Evolutionary conservation across 2,888 invertebrate genomes (phyloP).

Genomic region (Hirtodrosophila alboralis): DNA sequence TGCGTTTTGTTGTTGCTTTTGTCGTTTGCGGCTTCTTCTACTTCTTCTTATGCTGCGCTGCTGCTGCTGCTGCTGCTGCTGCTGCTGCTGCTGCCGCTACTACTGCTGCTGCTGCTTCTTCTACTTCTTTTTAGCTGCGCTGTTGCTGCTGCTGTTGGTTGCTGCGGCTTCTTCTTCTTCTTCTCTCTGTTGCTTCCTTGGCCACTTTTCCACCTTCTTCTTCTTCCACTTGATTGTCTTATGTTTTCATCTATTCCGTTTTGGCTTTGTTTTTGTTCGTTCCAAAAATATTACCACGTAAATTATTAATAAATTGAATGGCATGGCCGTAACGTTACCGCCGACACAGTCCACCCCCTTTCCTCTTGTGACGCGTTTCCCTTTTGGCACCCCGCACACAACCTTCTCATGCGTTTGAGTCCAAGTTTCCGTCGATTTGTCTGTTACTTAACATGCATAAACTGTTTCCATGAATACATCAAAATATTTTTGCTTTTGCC

Average conservation of each 20-base stretch:
- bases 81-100: constrained; percentile 9
- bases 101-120: constrained; percentile 1
- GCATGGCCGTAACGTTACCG: constrained; percentile 26
- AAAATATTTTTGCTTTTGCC: constrained; percentile 57
- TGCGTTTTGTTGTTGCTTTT: constrained; percentile 35
- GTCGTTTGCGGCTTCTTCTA: not conserved
- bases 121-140: not conserved
- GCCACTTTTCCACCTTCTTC: constrained; percentile 24
- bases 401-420: constrained; percentile 3
- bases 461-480: constrained; percentile 77
- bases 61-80: constrained; percentile 27
- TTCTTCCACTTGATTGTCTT: constrained; percentile 26
- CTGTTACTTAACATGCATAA: constrained; percentile 80
- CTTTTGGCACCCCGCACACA: not conserved
- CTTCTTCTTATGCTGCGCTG: constrained; percentile 1
- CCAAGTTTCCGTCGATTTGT: constrained; percentile 65
- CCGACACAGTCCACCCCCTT: no score
- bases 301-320: constrained; percentile 78
- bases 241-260: constrained; percentile 52
- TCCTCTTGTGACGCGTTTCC: no score
- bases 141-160: constrained; percentile 3
- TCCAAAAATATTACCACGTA: constrained; percentile 79
- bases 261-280: constrained; percentile 37
- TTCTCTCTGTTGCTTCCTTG: constrained; percentile 11
- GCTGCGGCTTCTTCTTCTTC: constrained; percentile 1